These are phyloP conservation scores for Pyrrhura leucotis DNA, from an alignment of 2,797 vertebrate species.

Conservation along the genomic window DNA sequence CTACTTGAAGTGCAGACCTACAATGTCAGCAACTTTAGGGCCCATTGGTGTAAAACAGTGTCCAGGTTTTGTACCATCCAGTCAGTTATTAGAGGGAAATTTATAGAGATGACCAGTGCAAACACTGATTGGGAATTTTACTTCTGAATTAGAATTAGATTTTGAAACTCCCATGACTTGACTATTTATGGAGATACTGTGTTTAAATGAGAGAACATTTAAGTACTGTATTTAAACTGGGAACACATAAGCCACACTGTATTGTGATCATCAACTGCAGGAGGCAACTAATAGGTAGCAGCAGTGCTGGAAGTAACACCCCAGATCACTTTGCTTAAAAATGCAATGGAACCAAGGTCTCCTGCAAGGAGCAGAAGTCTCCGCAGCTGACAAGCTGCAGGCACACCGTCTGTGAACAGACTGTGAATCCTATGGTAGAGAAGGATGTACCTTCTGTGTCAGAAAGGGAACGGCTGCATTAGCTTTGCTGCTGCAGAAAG, in stretches of 20 bases:
- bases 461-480: accelerated
- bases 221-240: neutral
- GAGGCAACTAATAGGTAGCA: neutral
- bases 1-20: neutral
- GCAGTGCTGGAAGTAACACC: neutral
- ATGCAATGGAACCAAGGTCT: neutral
- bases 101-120: neutral
- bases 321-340: neutral
- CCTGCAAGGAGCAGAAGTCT: neutral
- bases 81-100: neutral
- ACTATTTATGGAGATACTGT: neutral
- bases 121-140: neutral
- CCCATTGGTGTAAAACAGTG: neutral
- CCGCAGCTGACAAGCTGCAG: neutral
- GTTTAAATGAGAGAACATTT: neutral
- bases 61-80: neutral
- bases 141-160: neutral
- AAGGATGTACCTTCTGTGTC: neutral
- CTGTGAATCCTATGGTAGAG: neutral
- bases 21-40: neutral
- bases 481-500: neutral
- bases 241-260: neutral
- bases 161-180: neutral
- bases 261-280: neutral
- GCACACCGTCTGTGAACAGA: neutral